Conservation (phyloP, 1,140 invertebrate species). For the Oedothorax gibbosus region DNA sequence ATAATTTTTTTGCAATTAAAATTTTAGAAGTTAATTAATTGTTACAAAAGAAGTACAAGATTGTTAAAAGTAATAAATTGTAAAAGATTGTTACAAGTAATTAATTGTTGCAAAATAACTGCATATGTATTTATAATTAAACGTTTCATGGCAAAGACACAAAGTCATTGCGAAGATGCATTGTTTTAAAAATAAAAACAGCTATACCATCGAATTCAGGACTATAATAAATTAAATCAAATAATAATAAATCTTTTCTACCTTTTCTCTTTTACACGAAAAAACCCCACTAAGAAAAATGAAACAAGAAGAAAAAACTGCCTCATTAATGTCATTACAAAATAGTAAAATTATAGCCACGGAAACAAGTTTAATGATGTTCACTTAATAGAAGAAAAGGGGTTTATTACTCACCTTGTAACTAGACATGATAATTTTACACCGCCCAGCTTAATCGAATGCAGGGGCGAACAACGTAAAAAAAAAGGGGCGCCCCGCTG, state of each 20-base stretch:
- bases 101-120: no score
- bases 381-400: constrained; percentile 30
- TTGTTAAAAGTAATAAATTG: no score
- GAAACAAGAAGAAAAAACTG: constrained; percentile 8
- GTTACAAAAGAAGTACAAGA: no score
- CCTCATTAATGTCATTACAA: constrained; percentile 42
- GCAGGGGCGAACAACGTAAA: background rate
- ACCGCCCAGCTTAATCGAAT: constrained; percentile 24
- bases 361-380: constrained; percentile 34
- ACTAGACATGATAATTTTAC: constrained; percentile 40
- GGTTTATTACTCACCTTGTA: constrained; percentile 32
- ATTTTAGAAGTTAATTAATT: no score
- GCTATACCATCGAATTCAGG: background rate
- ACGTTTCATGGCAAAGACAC: no score
- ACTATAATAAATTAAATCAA: background rate
- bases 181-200: constrained; percentile 2
- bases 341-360: constrained; percentile 38
- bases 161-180: no score
- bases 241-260: constrained; percentile 2
- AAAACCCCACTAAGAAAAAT: constrained; percentile 3
- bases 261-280: background rate
- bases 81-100: no score
- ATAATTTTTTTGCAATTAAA: no score
- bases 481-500: background rate
- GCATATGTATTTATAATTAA: no score